phyloP scores from a whole-genome alignment of 2,113 vertebrate species.

The Kobus ellipsiprymnus region DNA sequence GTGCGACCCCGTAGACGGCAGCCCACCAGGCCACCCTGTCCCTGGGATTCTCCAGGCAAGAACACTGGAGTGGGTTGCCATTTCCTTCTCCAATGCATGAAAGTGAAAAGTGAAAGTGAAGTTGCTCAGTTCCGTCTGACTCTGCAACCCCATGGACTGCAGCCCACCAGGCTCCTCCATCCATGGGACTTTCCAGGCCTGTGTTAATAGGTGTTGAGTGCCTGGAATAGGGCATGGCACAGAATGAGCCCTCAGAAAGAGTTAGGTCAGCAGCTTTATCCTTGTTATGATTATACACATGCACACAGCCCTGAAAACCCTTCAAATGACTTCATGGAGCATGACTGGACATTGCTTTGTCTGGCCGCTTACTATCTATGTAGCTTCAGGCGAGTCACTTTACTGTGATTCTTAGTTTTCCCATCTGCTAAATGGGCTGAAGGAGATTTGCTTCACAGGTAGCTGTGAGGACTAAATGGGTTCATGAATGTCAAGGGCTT shows the following conservation, averaged over 20 bases:
- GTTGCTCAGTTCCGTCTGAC: neutral
- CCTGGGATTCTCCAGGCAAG: neutral
- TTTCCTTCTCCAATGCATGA: neutral
- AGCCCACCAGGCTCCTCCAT: neutral
- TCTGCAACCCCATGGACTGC: neutral
- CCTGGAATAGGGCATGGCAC: neutral
- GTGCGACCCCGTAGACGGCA: neutral
- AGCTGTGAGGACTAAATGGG: neutral
- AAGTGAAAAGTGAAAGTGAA: neutral
- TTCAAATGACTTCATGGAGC: neutral
- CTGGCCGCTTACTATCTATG: neutral
- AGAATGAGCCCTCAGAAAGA: neutral
- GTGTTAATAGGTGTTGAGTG: neutral
- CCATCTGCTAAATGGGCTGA: neutral
- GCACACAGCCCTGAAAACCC: neutral
- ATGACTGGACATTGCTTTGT: neutral
- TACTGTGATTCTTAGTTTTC: neutral
- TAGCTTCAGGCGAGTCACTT: neutral
- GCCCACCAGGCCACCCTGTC: fast-evolving
- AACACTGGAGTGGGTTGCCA: neutral
- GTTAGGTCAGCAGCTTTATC: neutral
- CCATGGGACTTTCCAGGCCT: neutral
- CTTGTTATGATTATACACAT: neutral
- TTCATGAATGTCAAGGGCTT: neutral
- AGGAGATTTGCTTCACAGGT: neutral